Evolutionary conservation across 2,888 invertebrate species (phyloP).

Genomic region (Trissolcus japonicus): DNA sequence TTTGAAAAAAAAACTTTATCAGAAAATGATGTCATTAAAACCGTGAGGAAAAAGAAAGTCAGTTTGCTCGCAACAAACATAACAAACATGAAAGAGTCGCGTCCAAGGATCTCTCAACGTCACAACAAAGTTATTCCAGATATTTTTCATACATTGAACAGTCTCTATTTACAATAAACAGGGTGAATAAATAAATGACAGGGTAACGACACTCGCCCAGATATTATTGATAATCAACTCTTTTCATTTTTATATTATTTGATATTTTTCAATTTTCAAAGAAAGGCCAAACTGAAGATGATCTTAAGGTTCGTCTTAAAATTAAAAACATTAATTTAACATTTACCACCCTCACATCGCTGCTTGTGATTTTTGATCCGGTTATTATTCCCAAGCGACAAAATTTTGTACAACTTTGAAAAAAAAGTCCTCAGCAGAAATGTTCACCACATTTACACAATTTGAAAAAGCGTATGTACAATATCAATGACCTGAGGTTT

Average conservation of each 20-base stretch:
- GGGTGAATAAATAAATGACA: conserved; percentile 15
- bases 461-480: too few species aligned
- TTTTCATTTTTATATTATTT: too few species aligned
- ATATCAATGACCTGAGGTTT: too few species aligned
- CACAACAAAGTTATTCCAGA: conserved; percentile 33
- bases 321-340: neutral
- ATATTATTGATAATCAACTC: neutral
- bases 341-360: neutral
- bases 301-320: neutral
- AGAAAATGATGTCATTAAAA: too few species aligned
- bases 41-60: too few species aligned
- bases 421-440: too few species aligned
- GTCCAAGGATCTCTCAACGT: conserved; percentile 24
- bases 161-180: conserved; percentile 43
- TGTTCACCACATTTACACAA: too few species aligned
- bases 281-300: too few species aligned
- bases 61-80: too few species aligned
- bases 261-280: neutral
- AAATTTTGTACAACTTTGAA: conserved; percentile 3
- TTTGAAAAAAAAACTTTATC: conserved; percentile 14
- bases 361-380: too few species aligned
- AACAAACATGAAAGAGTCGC: too few species aligned
- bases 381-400: conserved; percentile 1
- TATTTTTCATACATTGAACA: conserved; percentile 26
- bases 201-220: conserved; percentile 23